Base-by-base conservation (phyloP, 2,888 invertebrate genomes). In the Tipula vernalis region DNA sequence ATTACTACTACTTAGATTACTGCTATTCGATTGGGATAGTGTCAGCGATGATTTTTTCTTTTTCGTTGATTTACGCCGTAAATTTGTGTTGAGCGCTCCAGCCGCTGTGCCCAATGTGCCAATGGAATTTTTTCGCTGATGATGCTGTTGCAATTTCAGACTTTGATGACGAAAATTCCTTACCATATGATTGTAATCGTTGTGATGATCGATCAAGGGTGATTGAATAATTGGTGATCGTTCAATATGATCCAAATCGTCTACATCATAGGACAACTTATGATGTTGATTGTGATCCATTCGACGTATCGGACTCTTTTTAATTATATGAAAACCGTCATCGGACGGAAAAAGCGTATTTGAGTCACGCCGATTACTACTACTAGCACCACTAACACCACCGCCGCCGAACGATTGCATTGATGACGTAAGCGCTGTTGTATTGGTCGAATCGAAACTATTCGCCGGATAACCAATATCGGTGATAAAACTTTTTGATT, bases 401-500 rank as follows among this genome's bases (percentile, higher is more conserved):
- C 41, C 85, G 15, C 85, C 18, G 42, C 85, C 18, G 10, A 84
- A 84, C n/a, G 84, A 84, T 84, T 36, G 88, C 90, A 90, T 86
- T 91, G 90, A 89, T 91, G 84, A 13, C 10, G 84, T 84, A n/a
- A 84, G 84, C 89, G 90, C 88, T 89, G 89, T 87, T 90, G 89
- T 84, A 84, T 84, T 84, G 5, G 84, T 41, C 41, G 84, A 84
- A 84, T 84, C 84, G 41, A 84, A 84, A 84, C 84, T 84, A n/a
- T 84, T 84, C 15, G 84, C 41, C 10, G 84, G 84, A 84, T 84
- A 84, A 39, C 84, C 84, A 41, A 84, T 84, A 87, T 92, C 92
- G 86, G 90, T 90, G 51, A 92, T 91, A 89, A 92, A 92, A 88
- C 92, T 92, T 89, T 92, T 92, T 39, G 92, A 92, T 88, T 92